phyloP scores from a whole-genome alignment of 2,113 vertebrate genomes.

The Orientallactaga bullata region DNA sequence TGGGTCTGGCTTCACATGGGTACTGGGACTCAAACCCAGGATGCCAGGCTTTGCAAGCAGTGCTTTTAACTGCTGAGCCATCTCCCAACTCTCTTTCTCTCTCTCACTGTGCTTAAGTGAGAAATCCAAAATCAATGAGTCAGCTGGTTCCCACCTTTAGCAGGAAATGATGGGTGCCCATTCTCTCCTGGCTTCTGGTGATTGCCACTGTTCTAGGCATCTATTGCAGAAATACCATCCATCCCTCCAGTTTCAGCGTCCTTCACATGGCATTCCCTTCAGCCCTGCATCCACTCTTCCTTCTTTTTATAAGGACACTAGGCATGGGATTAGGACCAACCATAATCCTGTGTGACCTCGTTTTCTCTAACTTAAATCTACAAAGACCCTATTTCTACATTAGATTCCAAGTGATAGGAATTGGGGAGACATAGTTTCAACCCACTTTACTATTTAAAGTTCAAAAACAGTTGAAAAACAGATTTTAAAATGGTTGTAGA shows the following conservation, averaged over 20 bases:
- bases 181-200: too few species aligned
- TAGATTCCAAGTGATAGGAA: too few species aligned
- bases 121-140: not conserved
- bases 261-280: not conserved
- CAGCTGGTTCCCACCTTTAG: not conserved
- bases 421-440: not conserved
- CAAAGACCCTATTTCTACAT: conserved; percentile 16
- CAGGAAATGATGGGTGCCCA: not conserved
- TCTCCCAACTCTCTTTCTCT: too few species aligned
- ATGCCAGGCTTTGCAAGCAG: too few species aligned
- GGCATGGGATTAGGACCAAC: not conserved
- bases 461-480: not conserved
- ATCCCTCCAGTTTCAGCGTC: not conserved
- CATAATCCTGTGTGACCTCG: not conserved
- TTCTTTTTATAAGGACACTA: not conserved
- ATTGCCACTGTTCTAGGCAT: too few species aligned
- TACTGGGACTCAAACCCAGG: too few species aligned
- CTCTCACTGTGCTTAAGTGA: not conserved
- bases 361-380: not conserved
- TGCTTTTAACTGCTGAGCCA: too few species aligned
- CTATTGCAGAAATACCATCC: not conserved
- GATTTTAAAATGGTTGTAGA: too few species aligned
- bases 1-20: too few species aligned
- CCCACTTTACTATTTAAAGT: not conserved
- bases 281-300: not conserved